phyloP scores from a whole-genome alignment of 2,113 vertebrate species.

The Amblyopsis rosae region DNA sequence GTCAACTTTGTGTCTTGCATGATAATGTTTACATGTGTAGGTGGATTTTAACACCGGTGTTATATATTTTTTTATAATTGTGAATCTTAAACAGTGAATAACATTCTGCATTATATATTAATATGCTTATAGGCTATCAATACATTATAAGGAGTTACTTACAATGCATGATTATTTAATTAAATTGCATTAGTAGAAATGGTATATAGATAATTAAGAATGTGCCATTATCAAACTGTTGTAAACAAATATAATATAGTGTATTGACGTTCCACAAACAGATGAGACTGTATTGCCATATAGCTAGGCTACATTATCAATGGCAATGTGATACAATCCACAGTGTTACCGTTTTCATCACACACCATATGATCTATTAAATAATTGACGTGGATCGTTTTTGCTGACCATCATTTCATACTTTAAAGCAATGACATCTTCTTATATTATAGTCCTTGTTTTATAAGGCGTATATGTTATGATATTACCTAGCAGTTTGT shows the following conservation, averaged over 20 bases:
- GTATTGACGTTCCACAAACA: not conserved
- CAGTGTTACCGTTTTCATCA: too few species aligned
- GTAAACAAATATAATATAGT: not conserved
- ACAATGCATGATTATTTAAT: too few species aligned
- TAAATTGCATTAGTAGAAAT: too few species aligned
- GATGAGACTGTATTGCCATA: not conserved
- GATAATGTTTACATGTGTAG: not conserved
- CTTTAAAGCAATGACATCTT: not conserved
- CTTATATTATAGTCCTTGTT: not conserved
- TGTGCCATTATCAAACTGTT: conserved; percentile 62
- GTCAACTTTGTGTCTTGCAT: not conserved
- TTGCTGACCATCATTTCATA: not conserved
- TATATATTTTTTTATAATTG: too few species aligned
- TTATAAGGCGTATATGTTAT: too few species aligned
- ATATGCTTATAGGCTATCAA: too few species aligned
- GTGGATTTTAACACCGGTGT: too few species aligned
- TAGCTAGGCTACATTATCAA: not conserved
- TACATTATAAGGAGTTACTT: too few species aligned
- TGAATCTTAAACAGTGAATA: too few species aligned
- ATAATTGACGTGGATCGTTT: too few species aligned
- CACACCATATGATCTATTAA: too few species aligned
- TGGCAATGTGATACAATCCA: not conserved
- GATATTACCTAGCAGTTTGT: not conserved
- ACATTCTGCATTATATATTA: too few species aligned
- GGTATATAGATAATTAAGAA: conserved; percentile 13